Evolutionary conservation across 2,888 invertebrate genomes (phyloP), one percentile per base, ranked within the genome.

Genomic region (Rambutsinella grinnellia): DNA sequence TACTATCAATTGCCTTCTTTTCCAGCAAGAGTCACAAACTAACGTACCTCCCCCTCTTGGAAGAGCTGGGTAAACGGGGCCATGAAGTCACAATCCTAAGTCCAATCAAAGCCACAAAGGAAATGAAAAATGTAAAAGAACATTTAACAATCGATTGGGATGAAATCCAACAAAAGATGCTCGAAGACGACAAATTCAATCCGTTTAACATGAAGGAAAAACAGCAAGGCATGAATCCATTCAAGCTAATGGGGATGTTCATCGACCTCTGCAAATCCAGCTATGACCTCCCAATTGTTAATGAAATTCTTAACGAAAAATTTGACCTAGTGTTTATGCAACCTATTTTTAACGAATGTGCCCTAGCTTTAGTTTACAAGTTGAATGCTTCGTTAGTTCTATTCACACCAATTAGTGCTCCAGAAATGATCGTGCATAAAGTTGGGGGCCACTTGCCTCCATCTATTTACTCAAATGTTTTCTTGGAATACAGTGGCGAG

Each of bases 71-170:
- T 3, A 84, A 85, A n/a, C 86, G 88, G 63, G 89, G 89, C 0
- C 89, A 90, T 79, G 88, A 89, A 82, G 88, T 89, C 0, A 89
- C 89, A 1, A 87, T 89, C 0, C 87, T 89, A 19, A 87, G 88
- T 3, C 87, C 87, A 1, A 81, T 86, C 69, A 86, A 82, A 61
- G 87, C 87, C 60, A 83, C 85, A 0, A 85, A 86, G 15, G 86
- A 86, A 3, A 86, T 87, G 1, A 89, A 88, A 13, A 85, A 85
- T 56, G 84, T 84, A 49, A 83, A 83, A 44, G 85, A 81, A 65
- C 65, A 79, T n/a, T 36, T 70, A 0, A 78, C 79, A 21, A 2
- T 76, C 6, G 76, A 81, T 28, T n/a, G 53, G 53, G 75, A 76
- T 36, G 68, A 36, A 26, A 6, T 62, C 3, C 36, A 27, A 13